Base-by-base conservation (phyloP, 2,113 vertebrate genomes). In the Bubo scandiacus region DNA sequence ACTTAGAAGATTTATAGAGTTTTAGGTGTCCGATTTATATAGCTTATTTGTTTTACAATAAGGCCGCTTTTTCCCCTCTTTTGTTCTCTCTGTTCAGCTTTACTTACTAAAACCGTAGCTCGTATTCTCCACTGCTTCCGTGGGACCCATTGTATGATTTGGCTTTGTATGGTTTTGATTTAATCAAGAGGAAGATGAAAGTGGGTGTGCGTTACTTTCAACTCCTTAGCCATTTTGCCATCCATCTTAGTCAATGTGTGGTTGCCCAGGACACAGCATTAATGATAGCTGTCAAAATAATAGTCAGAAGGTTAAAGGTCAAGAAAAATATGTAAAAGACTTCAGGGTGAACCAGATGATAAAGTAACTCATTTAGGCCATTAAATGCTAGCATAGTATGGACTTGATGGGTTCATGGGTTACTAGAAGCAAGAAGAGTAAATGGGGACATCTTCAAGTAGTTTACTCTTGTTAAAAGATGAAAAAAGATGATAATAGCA, bases 371-470 rank as follows among this genome's bases (percentile, higher is more conserved):
- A 98, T 98, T 98, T 98, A 97, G 95, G 94, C 97, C 97, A 98
- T 98, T 98, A 98, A 97, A 98, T 94, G 87, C 95, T 96, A 83
- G 80, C 92, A 82, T 96, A 43, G 88, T 84, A 97, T 94, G 95
- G 97, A 51, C 89, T 97, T 97, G 97, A 95, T 97, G 97, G 97
- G 97, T 98, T 98, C 98, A 98, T 97, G 97, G 98, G 97, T 98
- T 98, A 98, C 98, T 97, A 97, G 97, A 94, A 98, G 97, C 96
- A 97, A 98, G 97, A 98, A 98, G 97, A 98, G 97, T 98, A 98
- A 98, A 98, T 98, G 98, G 96, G 96, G 97, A 98, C 97, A 98
- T 99, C 98, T 98, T 98, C 98, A 98, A 98, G 98, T 98, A 99
- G 98, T 99, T 99, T 99, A 98, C 97, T 98, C 98, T 98, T 98